These are phyloP conservation scores for Drosophila sturtevanti DNA, from an alignment of 1,140 invertebrate species.

Conservation along the genomic window DNA sequence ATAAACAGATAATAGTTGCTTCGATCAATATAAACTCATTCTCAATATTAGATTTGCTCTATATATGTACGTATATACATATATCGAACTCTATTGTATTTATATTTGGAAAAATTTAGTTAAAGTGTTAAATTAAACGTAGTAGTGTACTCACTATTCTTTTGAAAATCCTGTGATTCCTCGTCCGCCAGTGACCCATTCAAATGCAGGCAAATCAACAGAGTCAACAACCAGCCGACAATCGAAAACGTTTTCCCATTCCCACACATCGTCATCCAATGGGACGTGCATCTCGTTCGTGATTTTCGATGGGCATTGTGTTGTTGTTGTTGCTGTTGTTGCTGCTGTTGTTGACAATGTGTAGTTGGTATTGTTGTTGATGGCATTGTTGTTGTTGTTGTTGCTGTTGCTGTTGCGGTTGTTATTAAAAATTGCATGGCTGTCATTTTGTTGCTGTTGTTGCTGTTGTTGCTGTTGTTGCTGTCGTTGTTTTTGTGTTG, in stretches of 20 bases:
- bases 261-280: conserved; percentile 22
- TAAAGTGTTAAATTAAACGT: neutral
- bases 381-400: conserved; percentile 29
- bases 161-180: conserved; percentile 81
- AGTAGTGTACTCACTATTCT: conserved; percentile 73
- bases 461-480: conserved; percentile 23
- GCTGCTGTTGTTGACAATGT: conserved; percentile 24
- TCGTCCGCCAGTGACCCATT: conserved; percentile 52
- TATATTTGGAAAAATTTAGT: no score
- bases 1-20: no score
- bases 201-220: conserved; percentile 55
- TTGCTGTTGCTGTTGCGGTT: conserved; percentile 40
- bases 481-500: conserved; percentile 37
- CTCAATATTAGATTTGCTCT: no score
- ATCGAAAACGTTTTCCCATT: conserved; percentile 62
- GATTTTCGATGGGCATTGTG: conserved; percentile 66
- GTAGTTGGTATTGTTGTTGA: conserved; percentile 35
- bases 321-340: conserved; percentile 20
- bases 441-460: conserved; percentile 55
- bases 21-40: no score
- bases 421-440: conserved; percentile 68
- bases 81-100: no score
- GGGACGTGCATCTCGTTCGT: conserved; percentile 57
- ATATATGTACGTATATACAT: no score
- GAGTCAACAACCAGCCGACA: conserved; percentile 38